These are phyloP conservation scores for Microcebus jonahi DNA, from an alignment of 2,113 vertebrate genomes.

Conservation along the genomic window DNA sequence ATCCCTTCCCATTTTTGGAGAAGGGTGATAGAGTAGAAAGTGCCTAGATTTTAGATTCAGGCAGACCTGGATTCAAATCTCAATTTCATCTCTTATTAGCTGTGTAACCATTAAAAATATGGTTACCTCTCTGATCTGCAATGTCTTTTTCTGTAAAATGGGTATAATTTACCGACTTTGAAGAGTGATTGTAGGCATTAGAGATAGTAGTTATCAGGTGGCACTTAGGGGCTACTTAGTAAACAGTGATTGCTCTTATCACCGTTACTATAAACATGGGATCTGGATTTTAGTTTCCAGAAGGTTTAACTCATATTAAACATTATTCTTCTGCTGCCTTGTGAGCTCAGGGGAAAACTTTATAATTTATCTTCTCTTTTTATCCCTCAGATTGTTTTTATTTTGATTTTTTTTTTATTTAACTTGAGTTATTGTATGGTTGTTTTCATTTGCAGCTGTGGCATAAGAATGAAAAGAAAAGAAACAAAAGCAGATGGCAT, in stretches of 20 bases:
- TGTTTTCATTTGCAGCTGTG: constrained; percentile 84
- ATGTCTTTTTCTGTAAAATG: constrained; percentile 47
- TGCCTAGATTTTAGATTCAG: not conserved
- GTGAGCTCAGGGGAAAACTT: constrained; percentile 81
- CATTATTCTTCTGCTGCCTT: constrained; percentile 67
- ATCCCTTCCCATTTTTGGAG: constrained; percentile 75
- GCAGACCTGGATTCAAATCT: constrained; percentile 19
- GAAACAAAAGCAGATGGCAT: constrained; percentile 82
- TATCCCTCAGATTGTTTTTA: constrained; percentile 82
- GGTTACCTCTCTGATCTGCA: not conserved
- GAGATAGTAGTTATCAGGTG: not conserved
- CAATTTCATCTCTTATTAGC: not conserved
- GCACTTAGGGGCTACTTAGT: not conserved
- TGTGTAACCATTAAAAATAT: not conserved
- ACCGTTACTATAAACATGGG: not conserved
- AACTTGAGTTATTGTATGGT: constrained; percentile 81
- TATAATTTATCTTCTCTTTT: constrained; percentile 85
- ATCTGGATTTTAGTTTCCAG: constrained; percentile 55
- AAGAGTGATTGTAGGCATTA: constrained; percentile 5
- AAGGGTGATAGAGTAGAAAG: constrained; percentile 59
- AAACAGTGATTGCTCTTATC: not conserved
- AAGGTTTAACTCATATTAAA: constrained; percentile 50
- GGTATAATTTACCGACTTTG: not conserved
- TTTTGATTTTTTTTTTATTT: constrained; percentile 79
- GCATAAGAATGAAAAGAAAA: constrained; percentile 80